Evolutionary conservation across 2,888 invertebrate genomes (phyloP).

Genomic region (Caenorhabditis sp.): DNA sequence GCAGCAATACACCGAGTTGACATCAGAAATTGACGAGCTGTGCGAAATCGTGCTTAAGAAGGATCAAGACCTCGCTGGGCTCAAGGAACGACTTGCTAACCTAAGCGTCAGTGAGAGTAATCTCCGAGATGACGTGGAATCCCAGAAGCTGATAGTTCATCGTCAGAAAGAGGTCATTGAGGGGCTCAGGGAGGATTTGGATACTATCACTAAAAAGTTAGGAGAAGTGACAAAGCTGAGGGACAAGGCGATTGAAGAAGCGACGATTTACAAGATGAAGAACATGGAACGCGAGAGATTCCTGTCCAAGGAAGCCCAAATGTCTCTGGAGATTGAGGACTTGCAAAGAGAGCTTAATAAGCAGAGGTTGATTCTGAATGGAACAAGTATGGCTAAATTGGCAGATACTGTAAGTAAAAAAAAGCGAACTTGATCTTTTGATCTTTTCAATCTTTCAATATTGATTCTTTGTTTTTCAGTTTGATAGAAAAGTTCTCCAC

Average conservation of each 20-base stretch:
- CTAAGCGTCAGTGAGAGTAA: slow-evolving; percentile 34
- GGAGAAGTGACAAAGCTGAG: slow-evolving; percentile 39
- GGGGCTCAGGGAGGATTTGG: slow-evolving; percentile 64
- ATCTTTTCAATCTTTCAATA: neutral
- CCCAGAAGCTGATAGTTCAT: slow-evolving; percentile 46
- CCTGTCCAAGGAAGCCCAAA: slow-evolving; percentile 66
- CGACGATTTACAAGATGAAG: slow-evolving; percentile 51
- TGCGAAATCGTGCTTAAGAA: slow-evolving; percentile 64
- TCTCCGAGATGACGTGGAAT: slow-evolving; percentile 61
- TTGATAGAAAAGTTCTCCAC: slow-evolving; percentile 66
- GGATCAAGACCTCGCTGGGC: slow-evolving; percentile 60
- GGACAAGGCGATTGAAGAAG: slow-evolving; percentile 60
- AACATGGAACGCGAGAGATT: slow-evolving; percentile 64
- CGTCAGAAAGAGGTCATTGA: slow-evolving; percentile 70
- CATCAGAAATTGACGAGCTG: slow-evolving; percentile 70
- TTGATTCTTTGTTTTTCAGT: slow-evolving; percentile 64
- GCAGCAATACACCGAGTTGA: slow-evolving; percentile 72
- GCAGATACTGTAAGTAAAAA: slow-evolving; percentile 63
- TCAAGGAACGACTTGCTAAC: slow-evolving; percentile 63
- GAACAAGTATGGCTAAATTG: slow-evolving; percentile 65
- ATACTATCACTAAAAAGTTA: slow-evolving; percentile 48
- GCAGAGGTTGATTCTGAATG: slow-evolving; percentile 66
- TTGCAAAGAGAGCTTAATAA: slow-evolving; percentile 68
- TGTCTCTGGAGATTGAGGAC: slow-evolving; percentile 70
- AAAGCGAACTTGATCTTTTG: too few species aligned